These are phyloP conservation scores for Masticophis lateralis DNA, from an alignment of 2,797 vertebrate genomes.

Conservation along the genomic window DNA sequence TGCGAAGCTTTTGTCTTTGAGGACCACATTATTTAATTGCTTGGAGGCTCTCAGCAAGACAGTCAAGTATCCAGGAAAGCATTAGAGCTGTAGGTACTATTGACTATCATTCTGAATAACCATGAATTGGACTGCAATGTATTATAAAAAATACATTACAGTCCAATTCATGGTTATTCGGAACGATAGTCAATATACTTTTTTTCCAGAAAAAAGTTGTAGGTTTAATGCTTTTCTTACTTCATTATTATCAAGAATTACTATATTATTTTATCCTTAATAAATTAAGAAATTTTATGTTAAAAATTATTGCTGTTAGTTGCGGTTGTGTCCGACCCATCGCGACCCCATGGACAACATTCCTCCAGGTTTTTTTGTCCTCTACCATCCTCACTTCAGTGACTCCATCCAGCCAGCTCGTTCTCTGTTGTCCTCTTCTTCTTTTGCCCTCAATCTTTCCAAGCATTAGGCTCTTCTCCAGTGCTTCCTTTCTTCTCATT, in stretches of 20 bases:
- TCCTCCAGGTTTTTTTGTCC: too few species aligned
- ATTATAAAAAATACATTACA: neutral
- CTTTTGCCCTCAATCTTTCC: too few species aligned
- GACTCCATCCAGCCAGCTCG: too few species aligned
- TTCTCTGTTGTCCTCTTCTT: too few species aligned
- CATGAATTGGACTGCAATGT: neutral
- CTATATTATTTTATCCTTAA: neutral
- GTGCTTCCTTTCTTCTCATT: too few species aligned
- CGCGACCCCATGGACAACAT: too few species aligned
- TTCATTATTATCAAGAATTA: neutral
- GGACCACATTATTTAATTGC: neutral
- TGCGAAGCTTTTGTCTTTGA: neutral
- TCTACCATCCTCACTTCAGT: too few species aligned
- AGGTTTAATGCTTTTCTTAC: neutral
- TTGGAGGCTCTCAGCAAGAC: neutral
- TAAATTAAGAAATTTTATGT: neutral
- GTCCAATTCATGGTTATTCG: too few species aligned
- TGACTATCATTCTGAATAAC: neutral
- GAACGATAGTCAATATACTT: too few species aligned
- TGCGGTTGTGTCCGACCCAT: too few species aligned
- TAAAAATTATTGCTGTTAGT: neutral
- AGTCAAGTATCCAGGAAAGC: neutral
- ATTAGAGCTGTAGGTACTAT: neutral
- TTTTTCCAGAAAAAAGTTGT: neutral
- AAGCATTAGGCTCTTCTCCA: too few species aligned